phyloP scores from a whole-genome alignment of 2,113 vertebrate species.

The Casuarius casuarius region DNA sequence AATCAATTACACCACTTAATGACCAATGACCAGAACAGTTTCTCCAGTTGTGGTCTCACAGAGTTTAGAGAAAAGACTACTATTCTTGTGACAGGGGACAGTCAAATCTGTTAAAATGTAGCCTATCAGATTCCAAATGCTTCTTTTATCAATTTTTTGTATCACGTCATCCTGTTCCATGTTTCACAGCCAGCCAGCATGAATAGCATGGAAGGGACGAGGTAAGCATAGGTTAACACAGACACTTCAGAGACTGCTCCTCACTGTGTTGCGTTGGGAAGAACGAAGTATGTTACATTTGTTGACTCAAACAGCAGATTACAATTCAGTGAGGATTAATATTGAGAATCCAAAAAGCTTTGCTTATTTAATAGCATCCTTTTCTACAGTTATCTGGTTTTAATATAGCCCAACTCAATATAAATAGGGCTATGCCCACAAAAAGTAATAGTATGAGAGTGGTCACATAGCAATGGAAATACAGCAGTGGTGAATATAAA shows the following conservation, averaged over 20 bases:
- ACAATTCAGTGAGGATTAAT: neutral
- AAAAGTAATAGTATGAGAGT: neutral
- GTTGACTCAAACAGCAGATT: neutral
- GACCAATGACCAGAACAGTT: neutral
- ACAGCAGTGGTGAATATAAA: neutral
- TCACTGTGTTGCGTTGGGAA: neutral
- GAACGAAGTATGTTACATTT: neutral
- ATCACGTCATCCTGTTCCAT: neutral
- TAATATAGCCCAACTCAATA: neutral
- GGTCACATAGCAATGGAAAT: neutral
- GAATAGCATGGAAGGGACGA: neutral
- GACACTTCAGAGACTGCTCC: neutral
- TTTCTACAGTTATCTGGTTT: neutral
- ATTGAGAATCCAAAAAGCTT: neutral
- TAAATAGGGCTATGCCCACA: neutral
- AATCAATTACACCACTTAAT: neutral
- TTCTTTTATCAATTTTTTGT: neutral
- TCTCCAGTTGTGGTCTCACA: neutral
- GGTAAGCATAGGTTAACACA: neutral
- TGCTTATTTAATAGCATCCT: neutral
- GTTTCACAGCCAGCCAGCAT: neutral
- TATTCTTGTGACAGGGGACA: rapidly evolving
- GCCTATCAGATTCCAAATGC: neutral
- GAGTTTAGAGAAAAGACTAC: neutral
- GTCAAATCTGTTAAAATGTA: neutral